Evolutionary conservation across 2,797 vertebrate genomes (phyloP), one percentile per base, ranked within the genome.

Genomic region (Betta splendens): DNA sequence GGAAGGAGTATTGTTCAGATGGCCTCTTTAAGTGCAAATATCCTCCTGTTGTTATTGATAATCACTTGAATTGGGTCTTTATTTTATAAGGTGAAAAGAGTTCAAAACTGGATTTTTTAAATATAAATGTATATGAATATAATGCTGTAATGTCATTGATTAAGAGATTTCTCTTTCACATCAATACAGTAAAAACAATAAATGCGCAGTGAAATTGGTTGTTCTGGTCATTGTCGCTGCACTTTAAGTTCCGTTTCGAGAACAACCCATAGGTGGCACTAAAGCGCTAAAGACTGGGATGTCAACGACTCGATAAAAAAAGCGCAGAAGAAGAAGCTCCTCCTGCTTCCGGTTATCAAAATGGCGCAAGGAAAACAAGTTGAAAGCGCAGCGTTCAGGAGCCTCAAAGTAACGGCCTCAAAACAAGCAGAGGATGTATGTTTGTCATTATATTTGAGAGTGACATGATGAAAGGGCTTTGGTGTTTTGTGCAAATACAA

Each of bases 101-200:
- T 85, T 86, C 43, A 43, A 73, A 83, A 82, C 72, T 87, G 49
- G 75, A 84, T 88, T 89, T 88, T 85, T 87, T 85, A 67, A 52
- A 87, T 84, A 88, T 84, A 88, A 84, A 85, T 76, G 66, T 87
- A 88, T 85, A 90, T 89, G 77, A 87, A 87, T 89, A 91, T 87
- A 84, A 88, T 78, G 75, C 81, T 89, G 83, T 90, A 86, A 90
- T 88, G 85, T 85, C 88, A 88, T 89, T 69, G 83, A 82, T 78
- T 63, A 88, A 75, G 70, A 88, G 74, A 85, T 77, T 86, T 87
- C 83, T 90, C 85, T 91, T 91, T 86, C 90, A 91, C 87, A 75
- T 86, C 85, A 79, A 60, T 87, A 87, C 83, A 88, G 81, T 87
- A 83, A 89, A 89, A 86, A 74, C 5, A 75, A 84, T 75, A 83